A percentile compares a stretch with the other conserved stretches of the same genome.
Conservation (phyloP, 2,888 invertebrate genomes). For the Amitus sp. region DNA sequence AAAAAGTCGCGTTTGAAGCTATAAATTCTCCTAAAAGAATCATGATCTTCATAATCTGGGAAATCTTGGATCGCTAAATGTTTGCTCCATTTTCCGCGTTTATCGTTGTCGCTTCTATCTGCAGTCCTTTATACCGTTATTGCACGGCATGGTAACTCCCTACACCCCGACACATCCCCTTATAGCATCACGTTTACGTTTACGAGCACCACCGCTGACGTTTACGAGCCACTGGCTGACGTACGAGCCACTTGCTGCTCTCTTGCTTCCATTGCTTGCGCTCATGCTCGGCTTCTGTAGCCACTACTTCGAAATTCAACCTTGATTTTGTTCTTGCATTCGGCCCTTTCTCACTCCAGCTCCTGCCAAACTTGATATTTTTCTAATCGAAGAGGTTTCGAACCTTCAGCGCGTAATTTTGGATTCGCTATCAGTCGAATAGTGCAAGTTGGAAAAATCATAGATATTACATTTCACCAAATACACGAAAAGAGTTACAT, state of each 20-base stretch:
- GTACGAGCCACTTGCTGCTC: slow-evolving; percentile 66
- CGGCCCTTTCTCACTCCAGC: slow-evolving; percentile 31
- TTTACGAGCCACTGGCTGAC: slow-evolving; percentile 67
- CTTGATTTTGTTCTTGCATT: slow-evolving; percentile 49
- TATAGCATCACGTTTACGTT: slow-evolving; percentile 67
- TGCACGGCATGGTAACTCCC: slow-evolving; percentile 58
- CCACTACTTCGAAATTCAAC: slow-evolving; percentile 49
- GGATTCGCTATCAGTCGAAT: too few relatives aligned
- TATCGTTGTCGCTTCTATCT: slow-evolving; percentile 46
- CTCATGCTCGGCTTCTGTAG: slow-evolving; percentile 54
- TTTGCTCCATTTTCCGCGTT: slow-evolving; percentile 27
- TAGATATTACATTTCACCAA: too few relatives aligned
- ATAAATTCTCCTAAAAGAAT: slow-evolving; percentile 12
- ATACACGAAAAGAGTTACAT: too few relatives aligned
- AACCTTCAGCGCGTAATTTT: too few relatives aligned
- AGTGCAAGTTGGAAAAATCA: too few relatives aligned
- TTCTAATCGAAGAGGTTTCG: too few relatives aligned
- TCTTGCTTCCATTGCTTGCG: slow-evolving; percentile 62
- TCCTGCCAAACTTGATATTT: slow-evolving; percentile 4
- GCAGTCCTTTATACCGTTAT: slow-evolving; percentile 57
- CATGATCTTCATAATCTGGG: slow-evolving; percentile 23
- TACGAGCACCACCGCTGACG: slow-evolving; percentile 66
- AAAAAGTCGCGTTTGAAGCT: background rate
- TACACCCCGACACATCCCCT: slow-evolving; percentile 59
- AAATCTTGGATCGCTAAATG: slow-evolving; percentile 19